phyloP scores from a whole-genome alignment of 2,797 vertebrate genomes.

The Iguana delicatissima region DNA sequence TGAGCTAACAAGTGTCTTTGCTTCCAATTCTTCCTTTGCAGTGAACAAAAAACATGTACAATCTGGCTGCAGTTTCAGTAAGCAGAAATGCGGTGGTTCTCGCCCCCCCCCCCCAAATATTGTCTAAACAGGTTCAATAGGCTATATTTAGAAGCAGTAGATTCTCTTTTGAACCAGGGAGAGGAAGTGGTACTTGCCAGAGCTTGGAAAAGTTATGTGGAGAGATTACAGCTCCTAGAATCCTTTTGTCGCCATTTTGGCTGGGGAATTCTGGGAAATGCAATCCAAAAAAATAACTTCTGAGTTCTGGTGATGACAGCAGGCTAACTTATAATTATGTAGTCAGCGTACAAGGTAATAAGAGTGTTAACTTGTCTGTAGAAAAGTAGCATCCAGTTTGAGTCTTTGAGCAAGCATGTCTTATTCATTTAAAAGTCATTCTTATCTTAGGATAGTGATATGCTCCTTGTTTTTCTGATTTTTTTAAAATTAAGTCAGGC shows the following conservation, averaged over 20 bases:
- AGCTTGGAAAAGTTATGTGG: too few species aligned
- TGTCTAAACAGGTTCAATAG: too few species aligned
- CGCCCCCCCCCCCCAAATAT: too few species aligned
- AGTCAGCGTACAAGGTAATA: neutral
- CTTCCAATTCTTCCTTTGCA: neutral
- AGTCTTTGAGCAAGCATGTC: too few species aligned
- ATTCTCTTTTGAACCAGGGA: neutral
- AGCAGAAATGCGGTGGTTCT: neutral
- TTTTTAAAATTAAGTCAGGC: neutral
- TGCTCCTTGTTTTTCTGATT: neutral
- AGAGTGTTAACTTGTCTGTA: neutral
- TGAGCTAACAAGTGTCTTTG: neutral
- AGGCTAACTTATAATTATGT: neutral
- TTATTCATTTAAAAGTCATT: neutral
- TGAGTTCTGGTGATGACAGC: neutral
- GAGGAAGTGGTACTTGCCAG: neutral
- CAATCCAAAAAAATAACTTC: too few species aligned
- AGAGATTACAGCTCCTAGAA: too few species aligned
- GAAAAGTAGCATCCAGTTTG: too few species aligned
- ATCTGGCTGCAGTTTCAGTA: neutral
- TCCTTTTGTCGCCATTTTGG: neutral
- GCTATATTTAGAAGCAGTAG: too few species aligned
- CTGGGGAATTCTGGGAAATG: too few species aligned
- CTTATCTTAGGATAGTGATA: too few species aligned
- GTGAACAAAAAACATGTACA: neutral